Conservation (phyloP, 1,140 invertebrate species). For the Ericerus pela region DNA sequence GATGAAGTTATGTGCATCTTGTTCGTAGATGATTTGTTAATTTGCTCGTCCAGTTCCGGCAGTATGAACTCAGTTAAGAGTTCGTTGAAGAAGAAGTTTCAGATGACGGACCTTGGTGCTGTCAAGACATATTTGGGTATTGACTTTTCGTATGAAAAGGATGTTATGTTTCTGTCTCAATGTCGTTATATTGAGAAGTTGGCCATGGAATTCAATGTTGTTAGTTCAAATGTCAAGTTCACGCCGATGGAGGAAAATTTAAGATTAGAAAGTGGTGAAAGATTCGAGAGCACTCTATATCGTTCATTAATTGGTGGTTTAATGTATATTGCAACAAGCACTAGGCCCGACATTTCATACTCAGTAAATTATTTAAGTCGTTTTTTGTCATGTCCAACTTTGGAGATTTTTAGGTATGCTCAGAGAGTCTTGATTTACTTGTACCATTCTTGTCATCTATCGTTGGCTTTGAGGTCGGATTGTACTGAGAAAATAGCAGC, state of each 20-base stretch:
- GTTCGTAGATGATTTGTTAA: constrained; percentile 1
- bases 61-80: neutral
- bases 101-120: constrained; percentile 6
- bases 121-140: constrained; percentile 6
- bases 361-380: constrained; percentile 1
- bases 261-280: constrained; percentile 5
- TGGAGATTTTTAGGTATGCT: constrained; percentile 8
- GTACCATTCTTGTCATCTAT: neutral
- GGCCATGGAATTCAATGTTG: neutral
- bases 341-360: constrained; percentile 4
- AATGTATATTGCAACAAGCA: neutral
- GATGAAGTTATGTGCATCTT: neutral
- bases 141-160: neutral
- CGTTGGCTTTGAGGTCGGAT: neutral
- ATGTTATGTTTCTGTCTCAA: neutral
- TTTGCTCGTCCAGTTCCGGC: neutral
- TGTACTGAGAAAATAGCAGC: neutral
- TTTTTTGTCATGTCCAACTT: neutral
- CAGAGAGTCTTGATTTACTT: neutral
- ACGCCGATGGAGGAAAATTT: constrained; percentile 10
- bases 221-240: neutral
- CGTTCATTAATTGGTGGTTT: constrained; percentile 1
- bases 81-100: constrained; percentile 1
- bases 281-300: neutral
- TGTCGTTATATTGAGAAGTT: neutral